phyloP scores from a whole-genome alignment of 2,888 invertebrate genomes.

The Penaeus monodon region DNA sequence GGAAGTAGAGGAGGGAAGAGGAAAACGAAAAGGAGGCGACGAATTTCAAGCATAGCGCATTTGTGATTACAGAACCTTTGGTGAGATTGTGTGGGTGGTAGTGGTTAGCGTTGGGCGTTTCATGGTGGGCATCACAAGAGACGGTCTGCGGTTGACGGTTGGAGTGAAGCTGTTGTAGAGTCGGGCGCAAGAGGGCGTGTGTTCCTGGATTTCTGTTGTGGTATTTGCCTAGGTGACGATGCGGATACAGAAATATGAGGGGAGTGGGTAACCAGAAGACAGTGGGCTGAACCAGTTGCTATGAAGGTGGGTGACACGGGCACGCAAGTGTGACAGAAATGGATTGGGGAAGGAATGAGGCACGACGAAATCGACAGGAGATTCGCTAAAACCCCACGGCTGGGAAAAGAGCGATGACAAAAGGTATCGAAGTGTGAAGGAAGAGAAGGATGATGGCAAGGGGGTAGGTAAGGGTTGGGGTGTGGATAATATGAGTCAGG shows the following conservation, averaged over 20 bases:
- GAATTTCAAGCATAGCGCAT: neutral
- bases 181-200: neutral
- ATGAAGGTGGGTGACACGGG: too few relatives aligned
- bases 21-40: neutral
- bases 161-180: neutral
- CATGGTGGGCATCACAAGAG: neutral
- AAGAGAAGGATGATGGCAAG: neutral
- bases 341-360: too few relatives aligned
- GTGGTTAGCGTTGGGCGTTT: too few relatives aligned
- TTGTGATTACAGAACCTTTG: too few relatives aligned
- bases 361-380: too few relatives aligned
- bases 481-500: conserved; percentile 15
- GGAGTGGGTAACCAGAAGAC: too few relatives aligned
- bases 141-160: neutral
- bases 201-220: neutral
- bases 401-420: neutral
- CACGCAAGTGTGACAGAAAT: too few relatives aligned
- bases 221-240: too few relatives aligned
- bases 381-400: too few relatives aligned
- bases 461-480: neutral
- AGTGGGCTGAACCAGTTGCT: too few relatives aligned
- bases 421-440: neutral
- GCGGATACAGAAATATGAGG: too few relatives aligned
- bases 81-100: too few relatives aligned
- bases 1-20: neutral